These are phyloP conservation scores for Hirtodrosophila cameraria DNA, from an alignment of 2,888 invertebrate species.

Conservation along the genomic window DNA sequence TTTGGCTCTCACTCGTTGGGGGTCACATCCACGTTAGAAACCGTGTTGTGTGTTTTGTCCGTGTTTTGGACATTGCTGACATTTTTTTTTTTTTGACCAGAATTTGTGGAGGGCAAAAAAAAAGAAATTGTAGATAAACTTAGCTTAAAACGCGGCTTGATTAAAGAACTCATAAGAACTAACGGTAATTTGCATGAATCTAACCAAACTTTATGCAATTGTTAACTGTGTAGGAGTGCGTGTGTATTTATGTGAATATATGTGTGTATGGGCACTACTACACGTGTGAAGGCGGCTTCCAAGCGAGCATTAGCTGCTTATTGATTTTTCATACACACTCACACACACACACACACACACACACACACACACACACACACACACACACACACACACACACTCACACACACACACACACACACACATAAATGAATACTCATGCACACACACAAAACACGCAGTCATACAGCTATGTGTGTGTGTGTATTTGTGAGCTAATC, in stretches of 20 bases:
- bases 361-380: slow-evolving; percentile 26
- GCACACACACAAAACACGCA: slow-evolving; percentile 2
- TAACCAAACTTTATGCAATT: neutral
- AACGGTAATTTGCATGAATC: slow-evolving; percentile 45
- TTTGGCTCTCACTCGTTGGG: no score
- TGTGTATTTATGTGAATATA: slow-evolving; percentile 14
- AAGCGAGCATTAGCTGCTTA: slow-evolving; percentile 32
- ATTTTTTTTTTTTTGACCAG: no score
- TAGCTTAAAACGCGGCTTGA: no score
- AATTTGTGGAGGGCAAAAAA: no score
- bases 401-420: slow-evolving; percentile 6
- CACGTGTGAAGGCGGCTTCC: slow-evolving; percentile 41
- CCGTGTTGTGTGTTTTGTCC: no score
- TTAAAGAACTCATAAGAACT: slow-evolving; percentile 11
- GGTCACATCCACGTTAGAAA: no score
- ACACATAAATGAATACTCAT: neutral
- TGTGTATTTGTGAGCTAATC: slow-evolving; percentile 55
- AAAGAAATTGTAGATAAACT: no score
- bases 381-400: slow-evolving; percentile 3
- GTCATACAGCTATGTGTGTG: neutral
- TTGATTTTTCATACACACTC: slow-evolving; percentile 66
- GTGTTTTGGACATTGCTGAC: no score
- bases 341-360: no score
- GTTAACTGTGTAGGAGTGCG: neutral
- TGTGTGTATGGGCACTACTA: slow-evolving; percentile 18